These are phyloP conservation scores for Dendrophyllia cribrosa DNA, from an alignment of 64 coral and sea anemone species.

Conservation along the genomic window DNA sequence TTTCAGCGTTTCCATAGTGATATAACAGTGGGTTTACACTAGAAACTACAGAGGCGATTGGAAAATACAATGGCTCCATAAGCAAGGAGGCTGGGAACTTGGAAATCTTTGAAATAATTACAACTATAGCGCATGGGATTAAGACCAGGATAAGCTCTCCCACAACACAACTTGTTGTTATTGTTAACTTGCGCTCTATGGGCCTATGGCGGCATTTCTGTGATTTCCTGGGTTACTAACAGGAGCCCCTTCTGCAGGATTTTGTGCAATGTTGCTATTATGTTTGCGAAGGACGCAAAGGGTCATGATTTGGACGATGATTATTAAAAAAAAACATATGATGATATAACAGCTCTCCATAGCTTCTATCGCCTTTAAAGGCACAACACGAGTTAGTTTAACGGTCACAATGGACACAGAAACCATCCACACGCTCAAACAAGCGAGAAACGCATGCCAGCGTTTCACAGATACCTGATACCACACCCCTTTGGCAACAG, in stretches of 20 bases:
- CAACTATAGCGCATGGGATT: neutral
- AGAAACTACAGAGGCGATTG: neutral
- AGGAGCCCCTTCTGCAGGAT: neutral
- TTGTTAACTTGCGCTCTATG: neutral
- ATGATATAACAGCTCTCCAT: neutral
- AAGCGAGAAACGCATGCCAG: neutral
- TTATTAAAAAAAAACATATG: too few relatives aligned
- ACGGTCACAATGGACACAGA: neutral
- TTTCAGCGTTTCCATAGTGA: neutral
- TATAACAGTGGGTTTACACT: neutral
- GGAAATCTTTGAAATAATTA: neutral
- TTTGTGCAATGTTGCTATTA: neutral
- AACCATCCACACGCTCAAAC: neutral
- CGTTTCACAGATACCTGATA: neutral
- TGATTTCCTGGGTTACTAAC: neutral
- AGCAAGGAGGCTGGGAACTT: neutral
- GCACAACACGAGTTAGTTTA: neutral
- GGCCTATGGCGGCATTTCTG: neutral
- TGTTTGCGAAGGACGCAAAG: neutral
- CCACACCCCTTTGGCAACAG: neutral
- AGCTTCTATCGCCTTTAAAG: neutral
- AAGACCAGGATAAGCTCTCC: neutral
- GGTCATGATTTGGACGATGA: neutral
- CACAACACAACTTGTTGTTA: neutral
- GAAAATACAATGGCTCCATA: conserved; percentile 7